These are phyloP conservation scores for Neoarius graeffei DNA, from an alignment of 2,113 vertebrate species.

Conservation along the genomic window DNA sequence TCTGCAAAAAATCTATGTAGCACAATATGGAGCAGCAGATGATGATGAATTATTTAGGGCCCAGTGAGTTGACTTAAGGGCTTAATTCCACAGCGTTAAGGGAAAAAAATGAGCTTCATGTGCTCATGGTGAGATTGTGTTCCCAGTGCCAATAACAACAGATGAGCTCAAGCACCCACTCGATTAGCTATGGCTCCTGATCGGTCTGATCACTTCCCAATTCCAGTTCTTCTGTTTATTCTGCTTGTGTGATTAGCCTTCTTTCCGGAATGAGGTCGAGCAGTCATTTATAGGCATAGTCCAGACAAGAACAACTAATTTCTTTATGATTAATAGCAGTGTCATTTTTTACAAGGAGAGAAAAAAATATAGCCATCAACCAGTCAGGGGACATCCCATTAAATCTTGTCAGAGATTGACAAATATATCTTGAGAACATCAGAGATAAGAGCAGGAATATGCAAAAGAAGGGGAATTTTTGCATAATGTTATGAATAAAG, in stretches of 20 bases:
- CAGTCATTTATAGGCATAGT: conserved; percentile 27
- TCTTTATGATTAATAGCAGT: conserved; percentile 23
- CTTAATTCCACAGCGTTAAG: conserved; percentile 12
- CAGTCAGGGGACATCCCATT: conserved; percentile 26
- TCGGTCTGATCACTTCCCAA: not conserved
- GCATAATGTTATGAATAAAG: too few relatives aligned
- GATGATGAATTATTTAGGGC: conserved; percentile 27
- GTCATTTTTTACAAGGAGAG: conserved; percentile 35
- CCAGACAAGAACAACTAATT: conserved; percentile 32
- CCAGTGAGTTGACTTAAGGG: conserved; percentile 31
- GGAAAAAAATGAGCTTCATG: conserved; percentile 1
- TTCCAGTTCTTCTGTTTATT: conserved; percentile 31
- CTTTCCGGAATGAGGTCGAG: conserved; percentile 12
- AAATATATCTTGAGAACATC: conserved; percentile 17
- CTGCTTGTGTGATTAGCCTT: conserved; percentile 8
- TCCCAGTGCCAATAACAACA: conserved; percentile 35
- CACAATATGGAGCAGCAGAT: conserved; percentile 31
- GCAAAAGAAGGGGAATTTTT: not conserved
- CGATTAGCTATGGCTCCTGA: conserved; percentile 5
- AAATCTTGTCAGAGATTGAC: conserved; percentile 33
- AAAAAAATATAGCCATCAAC: conserved; percentile 43
- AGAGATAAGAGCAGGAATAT: not conserved
- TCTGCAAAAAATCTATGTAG: not conserved
- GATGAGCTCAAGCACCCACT: conserved; percentile 23
- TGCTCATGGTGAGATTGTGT: not conserved